Evolutionary conservation across 2,113 vertebrate genomes (phyloP), one percentile per base, ranked within the genome.

Genomic region (Terrapene triunguis): DNA sequence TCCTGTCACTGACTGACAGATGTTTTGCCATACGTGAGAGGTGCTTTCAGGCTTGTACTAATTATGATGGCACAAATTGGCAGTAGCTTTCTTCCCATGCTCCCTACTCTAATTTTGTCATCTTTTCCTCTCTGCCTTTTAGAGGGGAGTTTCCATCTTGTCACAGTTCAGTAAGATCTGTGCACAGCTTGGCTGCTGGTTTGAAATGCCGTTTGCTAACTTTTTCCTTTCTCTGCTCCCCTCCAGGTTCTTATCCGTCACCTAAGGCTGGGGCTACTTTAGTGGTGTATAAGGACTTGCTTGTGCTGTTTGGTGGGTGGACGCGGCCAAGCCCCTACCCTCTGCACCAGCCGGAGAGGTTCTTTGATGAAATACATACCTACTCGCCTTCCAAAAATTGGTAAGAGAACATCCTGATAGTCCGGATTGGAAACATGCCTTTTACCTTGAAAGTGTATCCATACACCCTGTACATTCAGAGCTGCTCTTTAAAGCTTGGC

Each of bases 301-400:
- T 99, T 57, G 99, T 99, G 95, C 98, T 99, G 55, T 99, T 99
- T 27, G 99, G 99, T 3, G 99, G 99, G 5, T 99, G 99, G 99
- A 99, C 99, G 0, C 98, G 99, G 13, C 99, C 99, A 0, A 99
- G 99, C 95, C 99, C 99, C 3, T 99, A 99, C 95, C 99, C 99
- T 17, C 98, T 99, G 48, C 99, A 99, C 97, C 99, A 99, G 90
- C 99, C 99, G 0, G 99, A 99, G 95, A 98, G 99, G 81, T 99
- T 99, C 98, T 99, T 99, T 69, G 99, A 99, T 92, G 99, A 99
- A 97, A 99, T 99, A 96, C 99, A 99, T 94, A 99, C 99, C 0
- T 99, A 99, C 90, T 99, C 99, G 0, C 99, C 99, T 76, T 99
- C 99, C 89, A 99, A 99, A 96, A 99, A 99, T 97, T 99, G 99